phyloP scores from a whole-genome alignment of 2,113 vertebrate genomes.

The Dromaius novaehollandiae region DNA sequence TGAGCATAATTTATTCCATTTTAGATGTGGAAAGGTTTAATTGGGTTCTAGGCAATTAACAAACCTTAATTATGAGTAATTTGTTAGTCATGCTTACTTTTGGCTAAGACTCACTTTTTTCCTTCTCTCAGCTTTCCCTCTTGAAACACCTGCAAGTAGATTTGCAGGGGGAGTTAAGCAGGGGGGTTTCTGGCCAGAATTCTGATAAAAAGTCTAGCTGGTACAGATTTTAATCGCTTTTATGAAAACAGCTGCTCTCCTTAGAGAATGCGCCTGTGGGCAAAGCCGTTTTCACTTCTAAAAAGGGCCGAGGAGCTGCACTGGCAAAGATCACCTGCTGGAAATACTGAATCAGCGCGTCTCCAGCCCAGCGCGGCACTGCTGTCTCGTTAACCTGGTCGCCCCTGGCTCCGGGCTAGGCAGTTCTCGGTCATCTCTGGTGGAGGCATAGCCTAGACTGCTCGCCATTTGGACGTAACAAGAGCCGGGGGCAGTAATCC shows the following conservation, averaged over 20 bases:
- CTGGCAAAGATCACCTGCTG: constrained; percentile 36
- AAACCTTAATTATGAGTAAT: constrained; percentile 61
- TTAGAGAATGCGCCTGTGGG: neutral
- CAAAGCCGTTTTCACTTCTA: constrained; percentile 22
- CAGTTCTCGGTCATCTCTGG: neutral
- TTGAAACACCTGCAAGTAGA: constrained; percentile 57
- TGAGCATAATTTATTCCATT: constrained; percentile 65
- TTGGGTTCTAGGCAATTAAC: constrained; percentile 64
- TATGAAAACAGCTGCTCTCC: constrained; percentile 57
- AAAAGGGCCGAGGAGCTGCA: neutral
- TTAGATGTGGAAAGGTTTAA: constrained; percentile 62
- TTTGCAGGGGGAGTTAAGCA: neutral
- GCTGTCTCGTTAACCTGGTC: neutral
- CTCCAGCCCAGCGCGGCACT: neutral
- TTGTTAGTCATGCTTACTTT: constrained; percentile 62
- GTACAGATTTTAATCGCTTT: constrained; percentile 34
- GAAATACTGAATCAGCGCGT: neutral
- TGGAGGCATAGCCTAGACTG: neutral
- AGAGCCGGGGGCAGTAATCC: neutral
- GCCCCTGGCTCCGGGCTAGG: neutral
- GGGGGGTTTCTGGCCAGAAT: neutral
- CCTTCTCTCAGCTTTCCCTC: constrained; percentile 27
- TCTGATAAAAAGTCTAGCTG: constrained; percentile 44
- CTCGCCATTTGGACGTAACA: neutral
- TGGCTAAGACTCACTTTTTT: constrained; percentile 34